Base-by-base conservation (phyloP, 2,888 invertebrate species). In the Agrypnus murinus region DNA sequence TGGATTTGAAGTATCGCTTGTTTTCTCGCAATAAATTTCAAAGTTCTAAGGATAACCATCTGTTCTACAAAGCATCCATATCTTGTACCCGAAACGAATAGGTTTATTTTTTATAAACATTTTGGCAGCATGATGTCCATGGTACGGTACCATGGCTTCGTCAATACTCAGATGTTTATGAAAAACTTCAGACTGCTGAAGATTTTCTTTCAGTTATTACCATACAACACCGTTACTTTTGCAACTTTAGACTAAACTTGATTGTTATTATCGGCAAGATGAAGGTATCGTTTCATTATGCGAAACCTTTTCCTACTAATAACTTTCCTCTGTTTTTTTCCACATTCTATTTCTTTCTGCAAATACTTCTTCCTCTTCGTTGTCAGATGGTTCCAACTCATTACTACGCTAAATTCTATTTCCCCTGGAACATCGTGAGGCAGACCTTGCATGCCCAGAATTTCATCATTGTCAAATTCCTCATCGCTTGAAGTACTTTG, bases 21-120 rank as follows among this genome's bases (percentile, higher is more conserved):
- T 4, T 40, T 2, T 40, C 7, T 7, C 40, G 3, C 40, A 40
- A 7, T 3, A 32, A 32, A 40, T 19, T 2, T 58, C 9, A 1
- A 58, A 1, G 10, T 40, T 58, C 12, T 58, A 40, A n/a, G 19
- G 38, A 45, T n/a, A n/a, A n/a, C 31, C 25, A 32, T 46, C 62
- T n/a, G 4, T 31, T 19, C 32, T 32, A 14, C 32, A 62, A 1
- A 17, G 32, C 15, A 62, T 46, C 62, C 40, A 32, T 40, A 25
- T 62, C 12, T 46, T 62, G n/a, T 14, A 62, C 2, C 32, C 46
- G 14, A 62, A 62, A 1, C 45, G 62, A 15, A 46, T 62, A 1
- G 62, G 46, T 31, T 62, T 32, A 2, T 45, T 62, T 40, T 46
- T 62, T 1, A 62, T 62, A 25, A 45, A 31, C 45, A 62, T 45